These are phyloP conservation scores for Macrophya alboannulata DNA, from an alignment of 2,888 invertebrate species.

Conservation along the genomic window DNA sequence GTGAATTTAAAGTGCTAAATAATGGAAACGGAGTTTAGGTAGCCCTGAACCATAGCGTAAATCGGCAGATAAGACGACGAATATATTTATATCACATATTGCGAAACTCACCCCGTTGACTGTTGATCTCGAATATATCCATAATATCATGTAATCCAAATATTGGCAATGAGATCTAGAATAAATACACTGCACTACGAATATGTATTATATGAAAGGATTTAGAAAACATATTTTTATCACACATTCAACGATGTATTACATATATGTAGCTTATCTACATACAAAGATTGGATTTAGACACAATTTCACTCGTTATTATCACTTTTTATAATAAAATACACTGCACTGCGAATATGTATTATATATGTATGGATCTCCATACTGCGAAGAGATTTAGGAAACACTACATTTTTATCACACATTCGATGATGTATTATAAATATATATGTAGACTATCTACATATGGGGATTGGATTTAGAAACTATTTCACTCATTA, in stretches of 20 bases:
- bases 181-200: neutral
- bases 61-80: neutral
- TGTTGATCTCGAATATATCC: neutral
- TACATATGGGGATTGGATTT: neutral
- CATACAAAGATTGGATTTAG: neutral
- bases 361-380: neutral
- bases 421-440: neutral
- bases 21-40: neutral
- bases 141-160: neutral
- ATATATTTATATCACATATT: neutral
- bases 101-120: neutral
- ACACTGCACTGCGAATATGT: neutral
- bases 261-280: neutral
- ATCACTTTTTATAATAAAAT: neutral
- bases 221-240: neutral
- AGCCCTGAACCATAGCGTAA: neutral
- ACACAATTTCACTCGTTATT: neutral
- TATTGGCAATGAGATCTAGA: neutral
- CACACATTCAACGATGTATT: neutral
- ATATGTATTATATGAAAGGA: neutral
- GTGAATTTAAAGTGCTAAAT: neutral
- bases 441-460: neutral
- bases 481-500: neutral
- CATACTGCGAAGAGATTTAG: neutral
- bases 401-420: neutral